These are phyloP conservation scores for Phocides pigmalion DNA, from an alignment of 1,140 invertebrate genomes.

Conservation along the genomic window DNA sequence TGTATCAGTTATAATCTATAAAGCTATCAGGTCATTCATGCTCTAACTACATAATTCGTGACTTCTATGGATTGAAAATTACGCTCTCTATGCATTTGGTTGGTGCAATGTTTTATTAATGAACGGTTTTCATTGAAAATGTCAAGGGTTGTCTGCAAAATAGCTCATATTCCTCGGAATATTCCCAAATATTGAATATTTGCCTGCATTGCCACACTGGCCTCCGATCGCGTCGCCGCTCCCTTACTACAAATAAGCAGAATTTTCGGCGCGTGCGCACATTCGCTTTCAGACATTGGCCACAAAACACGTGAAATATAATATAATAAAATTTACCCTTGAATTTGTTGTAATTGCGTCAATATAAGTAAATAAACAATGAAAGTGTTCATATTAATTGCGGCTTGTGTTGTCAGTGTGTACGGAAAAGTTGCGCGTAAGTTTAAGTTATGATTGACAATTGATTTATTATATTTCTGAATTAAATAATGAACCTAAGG, in stretches of 20 bases:
- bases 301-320: too few species aligned
- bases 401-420: constrained; percentile 43
- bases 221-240: constrained; percentile 36
- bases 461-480: constrained; percentile 4
- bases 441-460: constrained; percentile 31
- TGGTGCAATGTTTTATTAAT: constrained; percentile 13
- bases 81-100: too few species aligned
- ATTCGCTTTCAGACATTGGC: constrained; percentile 49
- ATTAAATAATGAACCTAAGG: not conserved
- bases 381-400: constrained; percentile 54
- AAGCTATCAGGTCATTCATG: too few species aligned
- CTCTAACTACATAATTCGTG: too few species aligned
- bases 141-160: constrained; percentile 12
- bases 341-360: constrained; percentile 11
- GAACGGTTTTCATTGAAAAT: not conserved
- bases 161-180: constrained; percentile 10
- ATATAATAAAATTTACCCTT: not conserved
- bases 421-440: constrained; percentile 62
- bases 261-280: constrained; percentile 52
- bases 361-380: constrained; percentile 40
- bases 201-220: constrained; percentile 52
- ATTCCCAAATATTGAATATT: constrained; percentile 37
- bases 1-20: too few species aligned
- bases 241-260: constrained; percentile 67
- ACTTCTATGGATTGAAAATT: too few species aligned